These are phyloP conservation scores for Choristoneura fumiferana DNA, from an alignment of 1,140 invertebrate species.

Conservation along the genomic window DNA sequence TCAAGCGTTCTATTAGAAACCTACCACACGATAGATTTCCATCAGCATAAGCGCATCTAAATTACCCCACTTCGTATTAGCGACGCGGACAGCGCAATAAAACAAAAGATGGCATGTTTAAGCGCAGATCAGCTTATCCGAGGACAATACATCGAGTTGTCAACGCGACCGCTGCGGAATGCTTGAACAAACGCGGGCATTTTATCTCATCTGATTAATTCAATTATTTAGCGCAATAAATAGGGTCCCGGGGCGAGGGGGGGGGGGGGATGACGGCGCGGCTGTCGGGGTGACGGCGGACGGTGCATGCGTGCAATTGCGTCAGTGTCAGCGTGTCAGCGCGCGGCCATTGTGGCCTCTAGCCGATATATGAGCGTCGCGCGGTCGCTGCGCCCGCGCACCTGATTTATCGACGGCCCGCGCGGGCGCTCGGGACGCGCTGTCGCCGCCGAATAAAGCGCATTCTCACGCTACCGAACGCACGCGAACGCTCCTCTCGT, in stretches of 20 bases:
- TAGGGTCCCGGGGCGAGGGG: constrained; percentile 47
- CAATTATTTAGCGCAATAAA: constrained; percentile 78
- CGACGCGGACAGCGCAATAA: constrained; percentile 32
- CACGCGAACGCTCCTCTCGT: constrained; percentile 69
- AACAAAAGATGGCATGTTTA: constrained; percentile 62
- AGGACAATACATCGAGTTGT: constrained; percentile 76
- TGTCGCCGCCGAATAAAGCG: constrained; percentile 69
- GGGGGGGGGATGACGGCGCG: constrained; percentile 25
- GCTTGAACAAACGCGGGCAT: constrained; percentile 66
- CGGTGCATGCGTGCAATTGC: constrained; percentile 69
- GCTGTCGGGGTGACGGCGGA: constrained; percentile 43
- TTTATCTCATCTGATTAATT: constrained; percentile 77
- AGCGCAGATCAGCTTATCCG: constrained; percentile 61
- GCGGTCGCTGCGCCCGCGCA: constrained; percentile 45
- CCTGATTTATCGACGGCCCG: constrained; percentile 74
- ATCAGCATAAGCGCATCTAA: neutral
- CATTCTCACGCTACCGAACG: constrained; percentile 76
- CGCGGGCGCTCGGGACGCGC: constrained; percentile 47
- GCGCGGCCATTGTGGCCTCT: constrained; percentile 63
- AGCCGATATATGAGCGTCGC: constrained; percentile 68
- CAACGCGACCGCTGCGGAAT: constrained; percentile 73
- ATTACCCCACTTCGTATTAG: neutral
- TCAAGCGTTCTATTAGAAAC: no score
- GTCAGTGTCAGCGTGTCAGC: constrained; percentile 69
- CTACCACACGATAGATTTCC: neutral